Percentiles rank a stretch among this genome's conserved stretches.
phyloP scores from a whole-genome alignment of 2,113 vertebrate species.

The Pollimyrus isidori region DNA sequence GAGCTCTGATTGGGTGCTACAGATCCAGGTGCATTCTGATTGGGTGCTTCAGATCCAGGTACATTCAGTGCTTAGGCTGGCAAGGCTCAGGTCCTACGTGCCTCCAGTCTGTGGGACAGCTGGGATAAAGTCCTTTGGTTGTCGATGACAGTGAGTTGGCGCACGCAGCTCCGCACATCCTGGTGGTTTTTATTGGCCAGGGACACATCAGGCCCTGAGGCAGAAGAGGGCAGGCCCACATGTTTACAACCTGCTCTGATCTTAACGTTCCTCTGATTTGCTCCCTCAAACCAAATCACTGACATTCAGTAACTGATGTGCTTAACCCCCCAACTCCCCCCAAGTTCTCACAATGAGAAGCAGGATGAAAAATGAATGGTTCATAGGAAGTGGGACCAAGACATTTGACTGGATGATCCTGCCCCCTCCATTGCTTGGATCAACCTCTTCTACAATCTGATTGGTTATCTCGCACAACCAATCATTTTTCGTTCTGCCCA shows the following conservation, averaged over 20 bases:
- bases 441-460: no score
- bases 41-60: not conserved
- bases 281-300: not conserved
- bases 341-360: not conserved
- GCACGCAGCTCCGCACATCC: constrained; percentile 83
- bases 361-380: no score
- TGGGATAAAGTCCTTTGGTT: constrained; percentile 96
- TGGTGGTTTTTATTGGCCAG: constrained; percentile 86
- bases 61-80: constrained; percentile 50
- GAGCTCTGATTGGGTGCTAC: constrained; percentile 18
- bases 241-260: not conserved
- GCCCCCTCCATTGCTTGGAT: no score
- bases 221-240: constrained; percentile 36
- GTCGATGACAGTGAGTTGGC: constrained; percentile 92
- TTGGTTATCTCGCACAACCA: no score
- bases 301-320: not conserved
- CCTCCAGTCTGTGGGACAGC: constrained; percentile 90
- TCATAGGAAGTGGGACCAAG: not conserved
- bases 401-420: no score
- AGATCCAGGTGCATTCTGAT: constrained; percentile 25
- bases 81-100: constrained; percentile 74
- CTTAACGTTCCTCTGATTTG: not conserved
- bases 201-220: constrained; percentile 77
- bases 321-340: not conserved
- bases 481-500: no score